Evolutionary conservation across 2,888 invertebrate species (phyloP).

Genomic region (Synergus itoensis): DNA sequence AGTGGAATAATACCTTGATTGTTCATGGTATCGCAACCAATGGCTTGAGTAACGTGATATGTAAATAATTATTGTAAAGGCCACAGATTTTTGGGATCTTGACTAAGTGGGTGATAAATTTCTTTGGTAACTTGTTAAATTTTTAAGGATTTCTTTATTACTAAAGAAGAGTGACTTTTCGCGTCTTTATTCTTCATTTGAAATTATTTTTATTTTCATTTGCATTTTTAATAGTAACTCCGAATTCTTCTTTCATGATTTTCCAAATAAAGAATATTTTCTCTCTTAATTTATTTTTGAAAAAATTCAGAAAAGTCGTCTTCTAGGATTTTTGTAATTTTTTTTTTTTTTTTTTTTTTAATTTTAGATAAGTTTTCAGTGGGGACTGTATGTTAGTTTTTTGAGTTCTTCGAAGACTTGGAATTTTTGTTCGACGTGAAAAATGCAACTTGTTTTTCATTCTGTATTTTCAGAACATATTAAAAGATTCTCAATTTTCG

Average conservation of each 20-base stretch:
- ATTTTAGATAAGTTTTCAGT: no score
- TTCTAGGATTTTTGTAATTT: no score
- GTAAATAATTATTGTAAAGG: constrained; percentile 34
- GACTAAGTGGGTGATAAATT: not conserved
- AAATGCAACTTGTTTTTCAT: no score
- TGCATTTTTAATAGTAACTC: not conserved
- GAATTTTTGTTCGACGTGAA: no score
- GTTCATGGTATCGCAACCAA: not conserved
- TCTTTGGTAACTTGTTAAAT: not conserved
- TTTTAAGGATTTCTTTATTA: not conserved
- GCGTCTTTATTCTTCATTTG: not conserved
- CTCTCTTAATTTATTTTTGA: not conserved
- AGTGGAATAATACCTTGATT: constrained; percentile 18
- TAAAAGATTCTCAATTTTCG: no score
- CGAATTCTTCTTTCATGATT: not conserved
- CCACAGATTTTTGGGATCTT: not conserved
- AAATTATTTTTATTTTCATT: not conserved
- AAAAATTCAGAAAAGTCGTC: no score
- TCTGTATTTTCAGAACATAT: no score
- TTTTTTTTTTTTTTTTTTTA: no score
- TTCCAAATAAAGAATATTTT: not conserved
- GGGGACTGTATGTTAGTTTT: no score
- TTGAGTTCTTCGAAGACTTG: no score
- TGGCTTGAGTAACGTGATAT: constrained; percentile 31
- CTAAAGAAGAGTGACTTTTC: not conserved